phyloP scores from a whole-genome alignment of 2,888 invertebrate species.

The Cyaniris semiargus region DNA sequence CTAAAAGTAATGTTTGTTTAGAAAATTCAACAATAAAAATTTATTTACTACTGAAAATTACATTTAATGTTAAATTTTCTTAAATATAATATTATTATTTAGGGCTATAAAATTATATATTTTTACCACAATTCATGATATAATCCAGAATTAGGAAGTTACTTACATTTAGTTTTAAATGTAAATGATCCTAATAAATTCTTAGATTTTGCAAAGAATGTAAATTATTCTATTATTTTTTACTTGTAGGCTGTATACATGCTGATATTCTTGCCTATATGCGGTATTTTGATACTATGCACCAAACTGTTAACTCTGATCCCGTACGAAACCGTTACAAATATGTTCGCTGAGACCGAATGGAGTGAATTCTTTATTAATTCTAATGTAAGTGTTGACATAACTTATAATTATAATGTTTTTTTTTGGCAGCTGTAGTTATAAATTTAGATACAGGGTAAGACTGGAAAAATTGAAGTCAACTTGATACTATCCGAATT shows the following conservation, averaged over 20 bases:
- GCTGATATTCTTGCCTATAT: conserved; percentile 88
- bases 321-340: conserved; percentile 83
- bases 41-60: background rate
- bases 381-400: conserved; percentile 80
- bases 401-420: background rate
- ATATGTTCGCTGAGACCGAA: conserved; percentile 88
- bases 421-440: too few species aligned
- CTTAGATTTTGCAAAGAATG: too few species aligned
- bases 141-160: too few species aligned
- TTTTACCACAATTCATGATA: too few species aligned
- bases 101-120: too few species aligned
- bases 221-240: background rate
- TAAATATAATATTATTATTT: background rate
- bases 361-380: conserved; percentile 93
- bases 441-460: too few species aligned
- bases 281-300: conserved; percentile 86
- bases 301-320: conserved; percentile 87
- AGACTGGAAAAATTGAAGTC: too few species aligned
- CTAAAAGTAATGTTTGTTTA: too few species aligned
- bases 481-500: too few species aligned
- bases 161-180: too few species aligned
- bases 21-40: too few species aligned
- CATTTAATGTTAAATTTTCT: background rate
- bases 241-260: conserved; percentile 82
- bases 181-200: too few species aligned